Evolutionary conservation across 1,140 invertebrate genomes (phyloP).

Genomic region (Aphelinus certus): DNA sequence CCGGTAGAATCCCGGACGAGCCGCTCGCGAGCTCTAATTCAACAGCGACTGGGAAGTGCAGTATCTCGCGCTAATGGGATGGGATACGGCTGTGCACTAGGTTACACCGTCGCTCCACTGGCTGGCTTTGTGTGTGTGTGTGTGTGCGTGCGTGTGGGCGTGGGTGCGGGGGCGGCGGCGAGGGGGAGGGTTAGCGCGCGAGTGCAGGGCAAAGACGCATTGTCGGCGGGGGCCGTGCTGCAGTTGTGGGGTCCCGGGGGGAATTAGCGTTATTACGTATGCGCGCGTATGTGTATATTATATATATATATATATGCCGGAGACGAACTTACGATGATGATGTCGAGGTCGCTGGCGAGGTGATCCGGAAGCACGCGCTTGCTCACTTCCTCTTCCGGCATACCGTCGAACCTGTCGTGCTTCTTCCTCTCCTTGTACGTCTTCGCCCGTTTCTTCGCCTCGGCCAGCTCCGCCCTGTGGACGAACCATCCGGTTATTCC

Average conservation of each 20-base stretch:
- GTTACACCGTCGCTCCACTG: too few relatives aligned
- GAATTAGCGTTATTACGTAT: not conserved
- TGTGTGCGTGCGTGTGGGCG: constrained; percentile 23
- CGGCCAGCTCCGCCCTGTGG: constrained; percentile 71
- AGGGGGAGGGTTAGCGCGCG: not conserved
- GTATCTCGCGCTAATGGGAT: too few relatives aligned
- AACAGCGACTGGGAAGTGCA: too few relatives aligned
- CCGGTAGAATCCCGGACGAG: too few relatives aligned
- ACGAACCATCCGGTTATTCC: too few relatives aligned
- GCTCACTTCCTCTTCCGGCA: constrained; percentile 95
- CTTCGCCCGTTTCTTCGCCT: constrained; percentile 72
- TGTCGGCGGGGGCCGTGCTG: too few relatives aligned
- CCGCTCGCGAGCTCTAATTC: too few relatives aligned
- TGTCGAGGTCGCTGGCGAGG: constrained; percentile 90
- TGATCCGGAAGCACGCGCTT: constrained; percentile 93
- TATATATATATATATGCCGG: not conserved
- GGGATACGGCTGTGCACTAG: too few relatives aligned
- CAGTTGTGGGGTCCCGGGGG: not conserved
- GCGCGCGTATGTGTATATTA: too few relatives aligned
- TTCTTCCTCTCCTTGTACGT: constrained; percentile 91
- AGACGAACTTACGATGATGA: constrained; percentile 91
- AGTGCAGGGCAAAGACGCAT: too few relatives aligned
- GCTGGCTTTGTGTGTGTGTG: too few relatives aligned
- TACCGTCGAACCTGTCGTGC: constrained; percentile 95
- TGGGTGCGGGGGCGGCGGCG: not conserved